These are phyloP conservation scores for Neosilurus hyrtlii DNA, from an alignment of 2,797 vertebrate species.

Conservation along the genomic window DNA sequence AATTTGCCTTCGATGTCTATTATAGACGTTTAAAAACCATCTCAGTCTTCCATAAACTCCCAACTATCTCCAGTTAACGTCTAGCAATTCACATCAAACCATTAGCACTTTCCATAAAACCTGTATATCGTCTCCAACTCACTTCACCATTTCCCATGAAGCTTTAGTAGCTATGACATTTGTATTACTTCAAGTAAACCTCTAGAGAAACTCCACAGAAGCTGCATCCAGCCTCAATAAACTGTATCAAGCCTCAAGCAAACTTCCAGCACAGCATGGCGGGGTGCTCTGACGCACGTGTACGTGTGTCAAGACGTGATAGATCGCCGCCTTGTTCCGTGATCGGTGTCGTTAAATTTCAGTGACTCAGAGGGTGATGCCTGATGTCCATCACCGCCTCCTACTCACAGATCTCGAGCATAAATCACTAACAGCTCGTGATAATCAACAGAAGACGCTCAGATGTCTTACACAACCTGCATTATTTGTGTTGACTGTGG, in stretches of 20 bases:
- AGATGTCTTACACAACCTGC: background rate
- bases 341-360: slow-evolving; percentile 21
- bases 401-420: slow-evolving; percentile 17
- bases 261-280: background rate
- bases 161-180: background rate
- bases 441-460: background rate
- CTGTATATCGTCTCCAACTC: too few relatives aligned
- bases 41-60: too few relatives aligned
- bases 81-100: too few relatives aligned
- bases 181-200: background rate
- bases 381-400: slow-evolving; percentile 41
- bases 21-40: too few relatives aligned
- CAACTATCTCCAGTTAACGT: too few relatives aligned
- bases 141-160: background rate
- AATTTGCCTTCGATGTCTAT: too few relatives aligned
- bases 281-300: slow-evolving; percentile 19
- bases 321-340: slow-evolving; percentile 15
- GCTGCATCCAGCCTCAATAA: background rate
- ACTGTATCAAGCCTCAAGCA: background rate
- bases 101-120: too few relatives aligned
- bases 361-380: slow-evolving; percentile 46
- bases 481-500: background rate
- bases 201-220: background rate
- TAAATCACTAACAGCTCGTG: background rate
- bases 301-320: slow-evolving; percentile 25